Base-by-base conservation (phyloP, 2,113 vertebrate species). In the Chaetodon trifascialis region DNA sequence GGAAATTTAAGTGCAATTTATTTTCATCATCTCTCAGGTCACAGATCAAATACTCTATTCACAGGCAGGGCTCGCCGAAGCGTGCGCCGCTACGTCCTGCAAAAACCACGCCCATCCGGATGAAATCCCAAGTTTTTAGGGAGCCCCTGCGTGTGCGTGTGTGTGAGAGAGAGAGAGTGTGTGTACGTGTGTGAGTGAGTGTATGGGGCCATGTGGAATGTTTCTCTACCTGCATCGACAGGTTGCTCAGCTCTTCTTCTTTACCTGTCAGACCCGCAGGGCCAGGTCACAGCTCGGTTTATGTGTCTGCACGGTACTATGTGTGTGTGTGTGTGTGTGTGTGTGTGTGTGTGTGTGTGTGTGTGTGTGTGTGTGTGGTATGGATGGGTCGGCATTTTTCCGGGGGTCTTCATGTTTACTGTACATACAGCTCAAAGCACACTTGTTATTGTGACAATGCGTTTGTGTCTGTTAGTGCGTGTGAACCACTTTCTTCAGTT, bases 161-260 rank as follows among this genome's bases (percentile, higher is more conserved):
- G 73, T 40, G 68, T 79, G 30, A 30, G 30, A 30, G 30, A 30
- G 30, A 30, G 30, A 30, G 30, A 30, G 30, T 2, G 30, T 2
- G 30, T 30, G 30, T 30, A 3, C 30, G 3, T 79, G 75, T 80
- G 46, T 47, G 46, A 15, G 46, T 47, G 46, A 15, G 46, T 47
- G 46, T 47, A 12, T 47, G 46, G 11, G 51, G 85, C 21, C 55
- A 72, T 25, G 44, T 76, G 93, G 94, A 94, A 94, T 94, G 82
- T 74, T 85, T 89, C 88, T 84, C 55, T 89, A 85, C 93, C 79
- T 94, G 93, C 91, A 89, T 88, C 79, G 64, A 93, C 93, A 94
- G 91, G 92, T 93, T 79, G 79, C 80, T 63, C 83, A 44, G 82
- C 85, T 87, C 83, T 58, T 82, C 76, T 90, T 73, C 74, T 83